Evolutionary conservation across 2,888 invertebrate species (phyloP).

Genomic region (Sthenelais limicola): DNA sequence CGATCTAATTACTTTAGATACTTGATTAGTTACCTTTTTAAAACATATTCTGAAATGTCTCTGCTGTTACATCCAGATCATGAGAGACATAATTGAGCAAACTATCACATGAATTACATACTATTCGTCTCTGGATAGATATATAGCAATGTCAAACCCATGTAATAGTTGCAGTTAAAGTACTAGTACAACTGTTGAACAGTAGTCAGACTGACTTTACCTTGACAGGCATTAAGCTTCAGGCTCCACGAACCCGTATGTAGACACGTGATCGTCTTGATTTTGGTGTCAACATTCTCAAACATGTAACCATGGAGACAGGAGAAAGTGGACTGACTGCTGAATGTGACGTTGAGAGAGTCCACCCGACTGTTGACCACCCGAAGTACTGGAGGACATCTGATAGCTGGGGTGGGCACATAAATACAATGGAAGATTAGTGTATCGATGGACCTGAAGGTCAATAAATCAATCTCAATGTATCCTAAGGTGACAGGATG

Average conservation of each 20-base stretch:
- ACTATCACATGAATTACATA: too few species aligned
- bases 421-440: too few species aligned
- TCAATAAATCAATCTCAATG: too few species aligned
- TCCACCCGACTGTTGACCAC: not conserved
- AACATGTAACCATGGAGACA: constrained; percentile 23
- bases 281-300: not conserved
- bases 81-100: too few species aligned
- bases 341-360: not conserved
- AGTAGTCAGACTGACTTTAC: not conserved
- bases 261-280: constrained; percentile 3
- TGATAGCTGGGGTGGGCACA: not conserved
- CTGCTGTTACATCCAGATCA: too few species aligned
- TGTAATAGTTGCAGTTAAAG: not conserved
- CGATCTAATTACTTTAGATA: too few species aligned
- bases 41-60: too few species aligned
- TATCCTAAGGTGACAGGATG: too few species aligned
- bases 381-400: constrained; percentile 3
- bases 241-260: not conserved
- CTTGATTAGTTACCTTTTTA: too few species aligned
- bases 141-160: not conserved
- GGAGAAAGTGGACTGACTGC: constrained; percentile 6
- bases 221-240: not conserved
- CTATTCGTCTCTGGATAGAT: too few species aligned
- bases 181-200: not conserved
- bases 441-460: too few species aligned